phyloP scores from a whole-genome alignment of 2,888 invertebrate genomes.

The Rhagonycha lutea region DNA sequence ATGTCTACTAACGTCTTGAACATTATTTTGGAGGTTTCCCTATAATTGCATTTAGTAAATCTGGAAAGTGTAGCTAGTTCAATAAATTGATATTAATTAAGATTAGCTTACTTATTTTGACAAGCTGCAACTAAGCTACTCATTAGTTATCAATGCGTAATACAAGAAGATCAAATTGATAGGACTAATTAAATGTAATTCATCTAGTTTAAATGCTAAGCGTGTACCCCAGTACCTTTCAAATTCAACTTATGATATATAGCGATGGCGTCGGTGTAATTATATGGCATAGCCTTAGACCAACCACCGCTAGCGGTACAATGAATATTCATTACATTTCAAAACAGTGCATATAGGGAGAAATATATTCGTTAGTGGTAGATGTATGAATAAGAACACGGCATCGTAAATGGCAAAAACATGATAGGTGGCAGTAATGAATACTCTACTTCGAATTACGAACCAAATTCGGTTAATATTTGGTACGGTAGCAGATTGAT shows the following conservation, averaged over 20 bases:
- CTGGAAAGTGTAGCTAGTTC: background rate
- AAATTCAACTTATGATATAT: conserved; percentile 52
- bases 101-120: background rate
- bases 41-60: background rate
- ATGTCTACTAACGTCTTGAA: background rate
- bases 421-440: conserved; percentile 36
- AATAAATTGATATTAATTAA: background rate
- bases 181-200: conserved; percentile 49
- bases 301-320: conserved; percentile 47
- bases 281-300: conserved; percentile 51
- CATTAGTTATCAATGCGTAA: conserved; percentile 26
- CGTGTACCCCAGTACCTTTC: conserved; percentile 50
- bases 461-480: conserved; percentile 24
- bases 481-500: conserved; percentile 5
- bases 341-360: conserved; percentile 40
- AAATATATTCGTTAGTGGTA: conserved; percentile 36
- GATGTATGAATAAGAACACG: conserved; percentile 37
- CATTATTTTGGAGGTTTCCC: background rate
- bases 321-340: conserved; percentile 53
- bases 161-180: conserved; percentile 33
- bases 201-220: conserved; percentile 46
- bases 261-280: conserved; percentile 47
- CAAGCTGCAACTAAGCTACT: conserved; percentile 9
- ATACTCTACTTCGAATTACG: conserved; percentile 31
- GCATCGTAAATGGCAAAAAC: conserved; percentile 33